A percentile compares a stretch with the other conserved stretches of the same genome.
Evolutionary conservation across 2,797 vertebrate species (phyloP).

Genomic region (Avahi laniger): DNA sequence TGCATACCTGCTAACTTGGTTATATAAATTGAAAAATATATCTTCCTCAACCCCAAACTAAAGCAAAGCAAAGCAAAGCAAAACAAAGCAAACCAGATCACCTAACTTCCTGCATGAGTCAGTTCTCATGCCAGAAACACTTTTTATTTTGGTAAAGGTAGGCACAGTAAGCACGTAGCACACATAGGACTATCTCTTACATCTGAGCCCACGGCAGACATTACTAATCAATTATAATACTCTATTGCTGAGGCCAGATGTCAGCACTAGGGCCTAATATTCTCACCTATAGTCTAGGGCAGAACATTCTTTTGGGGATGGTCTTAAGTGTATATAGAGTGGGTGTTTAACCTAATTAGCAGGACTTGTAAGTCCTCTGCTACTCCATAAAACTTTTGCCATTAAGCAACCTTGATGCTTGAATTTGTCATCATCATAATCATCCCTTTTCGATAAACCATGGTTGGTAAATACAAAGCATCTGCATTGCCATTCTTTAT

Average conservation of each 20-base stretch:
- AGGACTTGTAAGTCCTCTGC: neutral
- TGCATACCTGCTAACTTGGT: neutral
- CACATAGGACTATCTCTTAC: neutral
- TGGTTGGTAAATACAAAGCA: neutral
- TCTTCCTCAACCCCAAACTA: neutral
- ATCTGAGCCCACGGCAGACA: neutral
- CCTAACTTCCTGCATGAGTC: neutral
- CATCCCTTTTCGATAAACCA: neutral
- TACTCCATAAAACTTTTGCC: neutral
- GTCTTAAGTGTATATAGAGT: neutral
- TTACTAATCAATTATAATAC: neutral
- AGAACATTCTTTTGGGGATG: conserved; percentile 49
- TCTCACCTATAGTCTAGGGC: conserved; percentile 47
- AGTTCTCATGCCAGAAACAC: neutral
- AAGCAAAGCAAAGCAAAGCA: neutral
- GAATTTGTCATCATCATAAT: neutral
- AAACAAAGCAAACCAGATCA: neutral
- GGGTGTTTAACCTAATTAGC: neutral
- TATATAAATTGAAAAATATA: neutral
- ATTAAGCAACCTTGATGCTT: neutral
- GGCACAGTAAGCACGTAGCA: neutral
- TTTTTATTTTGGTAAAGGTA: conserved; percentile 5
- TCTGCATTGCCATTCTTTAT: neutral
- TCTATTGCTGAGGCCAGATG: neutral
- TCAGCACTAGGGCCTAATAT: neutral